These are phyloP conservation scores for Spongilla lacustris DNA, from an alignment of 37 sponge, comb jelly and placozoan species.

Conservation along the genomic window DNA sequence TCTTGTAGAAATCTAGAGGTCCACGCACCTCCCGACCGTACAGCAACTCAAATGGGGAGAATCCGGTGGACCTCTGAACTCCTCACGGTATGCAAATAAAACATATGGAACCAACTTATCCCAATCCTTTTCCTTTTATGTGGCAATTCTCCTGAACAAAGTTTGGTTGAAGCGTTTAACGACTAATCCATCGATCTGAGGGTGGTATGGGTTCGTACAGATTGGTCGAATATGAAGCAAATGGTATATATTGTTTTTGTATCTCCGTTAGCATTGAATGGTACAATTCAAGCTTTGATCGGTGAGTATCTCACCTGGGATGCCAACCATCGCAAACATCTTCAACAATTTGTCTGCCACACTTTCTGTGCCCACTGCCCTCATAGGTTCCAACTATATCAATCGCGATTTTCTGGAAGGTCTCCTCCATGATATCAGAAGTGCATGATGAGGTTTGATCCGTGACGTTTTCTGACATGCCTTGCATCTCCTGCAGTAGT, in stretches of 20 bases:
- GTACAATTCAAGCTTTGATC: constrained; percentile 27
- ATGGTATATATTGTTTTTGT: too few species aligned
- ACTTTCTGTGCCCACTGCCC: neutral
- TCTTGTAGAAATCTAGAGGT: constrained; percentile 21
- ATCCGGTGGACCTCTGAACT: constrained; percentile 20
- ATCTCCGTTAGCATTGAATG: constrained; percentile 7
- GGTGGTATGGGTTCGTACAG: constrained; percentile 39
- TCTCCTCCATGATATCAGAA: constrained; percentile 6
- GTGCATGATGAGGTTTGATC: constrained; percentile 3
- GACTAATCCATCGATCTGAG: constrained; percentile 46
- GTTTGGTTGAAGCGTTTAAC: constrained; percentile 37
- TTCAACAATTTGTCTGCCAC: constrained; percentile 28
- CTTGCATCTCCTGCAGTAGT: too few species aligned
- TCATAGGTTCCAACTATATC: constrained; percentile 25
- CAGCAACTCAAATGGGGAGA: constrained; percentile 44
- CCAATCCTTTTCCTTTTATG: neutral
- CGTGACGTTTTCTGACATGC: neutral
- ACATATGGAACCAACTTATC: constrained; percentile 24
- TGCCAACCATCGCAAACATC: constrained; percentile 12
- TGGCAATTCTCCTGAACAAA: neutral
- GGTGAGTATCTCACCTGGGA: constrained; percentile 23
- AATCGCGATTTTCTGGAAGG: constrained; percentile 8
- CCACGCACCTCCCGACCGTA: constrained; percentile 31
- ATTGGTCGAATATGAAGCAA: constrained; percentile 15
- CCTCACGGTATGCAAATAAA: constrained; percentile 44